A percentile compares a stretch with the other conserved stretches of the same genome.
Conservation (phyloP, 2,888 invertebrate species). For the Ecliptopera silaceata region DNA sequence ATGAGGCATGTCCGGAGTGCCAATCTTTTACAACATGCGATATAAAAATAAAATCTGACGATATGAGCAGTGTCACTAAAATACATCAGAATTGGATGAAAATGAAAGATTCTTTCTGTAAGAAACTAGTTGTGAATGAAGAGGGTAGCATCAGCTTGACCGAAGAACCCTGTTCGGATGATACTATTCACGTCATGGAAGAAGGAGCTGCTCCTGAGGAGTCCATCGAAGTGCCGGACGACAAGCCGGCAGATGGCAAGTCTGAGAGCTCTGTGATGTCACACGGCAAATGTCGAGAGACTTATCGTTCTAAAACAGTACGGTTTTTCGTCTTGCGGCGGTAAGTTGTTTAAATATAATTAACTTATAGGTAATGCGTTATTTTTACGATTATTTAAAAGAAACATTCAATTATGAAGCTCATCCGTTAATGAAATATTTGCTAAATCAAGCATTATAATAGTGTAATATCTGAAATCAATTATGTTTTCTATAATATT, state of each 20-base stretch:
- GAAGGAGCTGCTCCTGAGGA: constrained; percentile 34
- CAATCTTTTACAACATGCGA: constrained; percentile 56
- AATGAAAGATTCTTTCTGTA: constrained; percentile 67
- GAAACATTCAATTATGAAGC: too few relatives aligned
- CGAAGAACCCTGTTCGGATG: constrained; percentile 47
- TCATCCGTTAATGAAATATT: too few relatives aligned
- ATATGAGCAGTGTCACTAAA: constrained; percentile 43
- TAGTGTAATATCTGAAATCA: too few relatives aligned
- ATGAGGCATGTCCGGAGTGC: constrained; percentile 62
- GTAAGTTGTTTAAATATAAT: constrained; percentile 41
- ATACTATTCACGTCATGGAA: constrained; percentile 35
- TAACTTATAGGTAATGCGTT: too few relatives aligned
- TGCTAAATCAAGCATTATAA: too few relatives aligned
- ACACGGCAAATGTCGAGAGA: constrained; percentile 61
- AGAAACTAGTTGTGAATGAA: constrained; percentile 58
- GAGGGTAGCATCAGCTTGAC: constrained; percentile 60
- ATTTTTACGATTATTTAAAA: too few relatives aligned
- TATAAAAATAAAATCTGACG: constrained; percentile 54
- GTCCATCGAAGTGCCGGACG: constrained; percentile 28
- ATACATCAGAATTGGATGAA: constrained; percentile 59
- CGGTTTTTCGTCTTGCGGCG: constrained; percentile 66
- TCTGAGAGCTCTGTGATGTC: constrained; percentile 49
- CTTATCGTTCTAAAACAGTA: constrained; percentile 56
- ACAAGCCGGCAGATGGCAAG: constrained; percentile 41
- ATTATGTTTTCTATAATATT: too few relatives aligned